Evolutionary conservation across 2,113 vertebrate species (phyloP).

Genomic region (Rhadina sibilatrix): DNA sequence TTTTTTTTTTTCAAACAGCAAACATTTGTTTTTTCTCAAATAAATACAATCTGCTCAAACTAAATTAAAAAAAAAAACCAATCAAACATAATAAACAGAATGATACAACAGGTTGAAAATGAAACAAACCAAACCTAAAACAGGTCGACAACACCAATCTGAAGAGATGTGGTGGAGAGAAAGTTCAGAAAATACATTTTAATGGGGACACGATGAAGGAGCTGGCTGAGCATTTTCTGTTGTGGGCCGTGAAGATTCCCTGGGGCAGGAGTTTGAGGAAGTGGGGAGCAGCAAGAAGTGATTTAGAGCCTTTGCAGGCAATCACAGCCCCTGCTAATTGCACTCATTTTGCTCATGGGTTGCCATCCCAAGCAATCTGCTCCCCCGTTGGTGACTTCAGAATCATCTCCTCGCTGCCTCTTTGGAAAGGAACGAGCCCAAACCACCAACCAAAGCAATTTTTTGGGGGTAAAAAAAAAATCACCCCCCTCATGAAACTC

Average conservation of each 20-base stretch:
- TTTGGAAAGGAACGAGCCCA: neutral
- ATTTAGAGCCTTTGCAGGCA: neutral
- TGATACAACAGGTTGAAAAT: conserved; percentile 12
- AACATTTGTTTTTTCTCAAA: conserved; percentile 27
- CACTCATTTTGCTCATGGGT: neutral
- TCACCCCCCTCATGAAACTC: fast-evolving
- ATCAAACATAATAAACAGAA: neutral
- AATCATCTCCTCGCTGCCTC: neutral
- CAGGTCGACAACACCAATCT: neutral
- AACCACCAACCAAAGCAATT: neutral
- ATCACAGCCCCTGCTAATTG: neutral
- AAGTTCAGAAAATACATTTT: neutral
- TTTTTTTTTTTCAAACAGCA: conserved; percentile 29
- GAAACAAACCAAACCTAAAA: neutral
- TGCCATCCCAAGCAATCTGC: neutral
- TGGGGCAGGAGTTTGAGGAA: neutral
- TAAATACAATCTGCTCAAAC: conserved; percentile 63
- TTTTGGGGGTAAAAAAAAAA: neutral
- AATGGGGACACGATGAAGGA: neutral
- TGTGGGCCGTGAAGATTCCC: neutral
- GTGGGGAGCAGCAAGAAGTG: neutral
- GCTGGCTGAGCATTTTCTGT: neutral
- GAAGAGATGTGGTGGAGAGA: neutral
- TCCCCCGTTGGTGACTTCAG: neutral
- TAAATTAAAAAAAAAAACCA: neutral